Percentiles rank a stretch among this genome's conserved stretches.
These are phyloP conservation scores for Epicampocera succincta DNA, from an alignment of 2,888 invertebrate species.

Conservation along the genomic window DNA sequence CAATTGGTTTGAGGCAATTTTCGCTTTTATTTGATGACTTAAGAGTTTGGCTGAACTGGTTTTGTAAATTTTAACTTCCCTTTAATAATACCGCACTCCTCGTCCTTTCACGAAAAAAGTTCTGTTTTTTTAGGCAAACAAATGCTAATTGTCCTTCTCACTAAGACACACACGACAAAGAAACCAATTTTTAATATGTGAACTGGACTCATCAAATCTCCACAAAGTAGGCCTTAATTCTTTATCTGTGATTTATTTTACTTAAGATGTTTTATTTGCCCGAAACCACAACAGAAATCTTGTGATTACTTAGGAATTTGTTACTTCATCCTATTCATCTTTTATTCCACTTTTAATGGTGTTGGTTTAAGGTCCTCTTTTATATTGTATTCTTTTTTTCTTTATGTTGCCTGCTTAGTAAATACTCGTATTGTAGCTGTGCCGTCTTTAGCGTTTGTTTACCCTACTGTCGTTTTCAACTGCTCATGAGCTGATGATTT, in stretches of 20 bases:
- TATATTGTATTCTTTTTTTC: no score
- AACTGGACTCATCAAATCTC: neutral
- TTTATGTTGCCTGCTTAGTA: slow-evolving; percentile 10
- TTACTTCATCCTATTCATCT: slow-evolving; percentile 39
- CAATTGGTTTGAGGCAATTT: no score
- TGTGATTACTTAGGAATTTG: slow-evolving; percentile 46
- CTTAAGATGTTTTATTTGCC: neutral
- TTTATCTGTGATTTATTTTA: neutral
- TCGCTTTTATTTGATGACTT: no score
- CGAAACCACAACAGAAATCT: neutral
- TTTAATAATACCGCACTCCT: no score
- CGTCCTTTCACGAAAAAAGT: no score
- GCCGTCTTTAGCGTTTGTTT: slow-evolving; percentile 73
- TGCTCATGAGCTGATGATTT: slow-evolving; percentile 75
- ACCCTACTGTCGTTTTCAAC: slow-evolving; percentile 78
- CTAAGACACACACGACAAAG: no score
- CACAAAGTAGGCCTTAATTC: slow-evolving; percentile 12
- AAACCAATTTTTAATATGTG: no score
- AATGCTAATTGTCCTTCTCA: no score
- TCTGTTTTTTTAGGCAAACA: no score
- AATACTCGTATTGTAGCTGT: slow-evolving; percentile 57
- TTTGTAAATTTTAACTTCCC: no score
- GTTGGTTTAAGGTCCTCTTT: slow-evolving; percentile 30
- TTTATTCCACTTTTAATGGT: slow-evolving; percentile 30
- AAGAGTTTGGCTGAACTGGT: no score